Evolutionary conservation across 2,113 vertebrate genomes (phyloP).

Genomic region (Pachyramphus minor): DNA sequence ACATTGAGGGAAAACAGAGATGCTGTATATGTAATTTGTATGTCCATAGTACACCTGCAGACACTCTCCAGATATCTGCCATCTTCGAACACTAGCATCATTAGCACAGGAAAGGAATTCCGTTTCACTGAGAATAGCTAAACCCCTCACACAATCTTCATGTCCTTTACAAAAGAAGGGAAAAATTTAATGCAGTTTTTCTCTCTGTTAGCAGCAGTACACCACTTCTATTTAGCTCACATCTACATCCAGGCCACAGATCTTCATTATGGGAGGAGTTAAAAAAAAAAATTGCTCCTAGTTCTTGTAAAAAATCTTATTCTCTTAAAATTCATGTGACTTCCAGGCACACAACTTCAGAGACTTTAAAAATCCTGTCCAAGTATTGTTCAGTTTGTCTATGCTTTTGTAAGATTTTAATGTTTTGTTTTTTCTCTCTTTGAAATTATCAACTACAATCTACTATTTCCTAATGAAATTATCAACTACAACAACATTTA

Average conservation of each 20-base stretch:
- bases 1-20: conserved; percentile 87
- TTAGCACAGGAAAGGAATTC: conserved; percentile 99
- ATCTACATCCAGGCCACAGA: neutral
- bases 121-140: conserved; percentile 86
- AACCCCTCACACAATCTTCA: conserved; percentile 93
- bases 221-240: neutral
- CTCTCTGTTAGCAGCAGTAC: neutral
- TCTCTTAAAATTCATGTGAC: neutral
- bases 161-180: conserved; percentile 79
- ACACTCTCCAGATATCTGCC: conserved; percentile 92
- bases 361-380: neutral
- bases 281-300: neutral
- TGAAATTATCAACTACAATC: neutral
- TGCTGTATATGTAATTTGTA: conserved; percentile 96
- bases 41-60: conserved; percentile 90
- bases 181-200: neutral
- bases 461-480: neutral
- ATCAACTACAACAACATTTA: conserved; percentile 51
- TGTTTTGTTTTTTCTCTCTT: neutral
- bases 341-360: neutral
- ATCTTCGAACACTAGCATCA: conserved; percentile 89
- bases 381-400: neutral
- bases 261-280: neutral
- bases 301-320: neutral
- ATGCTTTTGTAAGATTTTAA: fast-evolving